Conservation (phyloP, 1,140 invertebrate species). For the Diuraphis noxia region DNA sequence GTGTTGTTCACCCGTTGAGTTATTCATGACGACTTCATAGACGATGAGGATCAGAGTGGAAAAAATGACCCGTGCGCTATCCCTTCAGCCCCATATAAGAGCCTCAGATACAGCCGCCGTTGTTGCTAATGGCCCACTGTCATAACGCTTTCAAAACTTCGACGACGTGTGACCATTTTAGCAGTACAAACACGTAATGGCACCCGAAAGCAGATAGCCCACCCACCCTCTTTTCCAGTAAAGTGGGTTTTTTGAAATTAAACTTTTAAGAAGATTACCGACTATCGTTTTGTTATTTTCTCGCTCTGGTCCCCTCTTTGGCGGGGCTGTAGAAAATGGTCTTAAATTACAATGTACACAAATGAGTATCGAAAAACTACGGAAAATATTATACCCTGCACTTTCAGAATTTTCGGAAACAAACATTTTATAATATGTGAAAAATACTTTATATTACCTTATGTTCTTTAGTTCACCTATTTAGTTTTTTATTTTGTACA, state of each 20-base stretch:
- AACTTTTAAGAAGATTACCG: slow-evolving; percentile 48
- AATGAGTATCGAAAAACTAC: neutral
- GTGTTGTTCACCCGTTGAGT: slow-evolving; percentile 50
- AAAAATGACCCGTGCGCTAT: neutral
- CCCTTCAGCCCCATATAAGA: neutral
- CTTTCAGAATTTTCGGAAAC: neutral
- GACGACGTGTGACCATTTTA: slow-evolving; percentile 49
- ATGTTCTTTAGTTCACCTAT: neutral
- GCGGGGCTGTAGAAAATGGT: neutral
- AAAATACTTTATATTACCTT: neutral
- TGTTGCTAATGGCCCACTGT: slow-evolving; percentile 35
- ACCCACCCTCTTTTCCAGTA: neutral
- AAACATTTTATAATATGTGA: neutral
- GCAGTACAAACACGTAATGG: slow-evolving; percentile 47
- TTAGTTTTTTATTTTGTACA: neutral
- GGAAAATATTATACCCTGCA: neutral
- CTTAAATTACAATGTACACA: neutral
- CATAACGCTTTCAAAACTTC: slow-evolving; percentile 50
- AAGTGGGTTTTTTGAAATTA: slow-evolving; percentile 39
- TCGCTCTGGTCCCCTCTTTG: neutral
- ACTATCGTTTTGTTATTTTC: slow-evolving; percentile 43
- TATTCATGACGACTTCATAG: slow-evolving; percentile 46
- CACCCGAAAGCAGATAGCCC: slow-evolving; percentile 21
- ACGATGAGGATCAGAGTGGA: neutral
- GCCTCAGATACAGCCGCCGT: slow-evolving; percentile 5